phyloP scores from a whole-genome alignment of 37 sponge, comb jelly and placozoan species.

The Lycopodina hypogea region DNA sequence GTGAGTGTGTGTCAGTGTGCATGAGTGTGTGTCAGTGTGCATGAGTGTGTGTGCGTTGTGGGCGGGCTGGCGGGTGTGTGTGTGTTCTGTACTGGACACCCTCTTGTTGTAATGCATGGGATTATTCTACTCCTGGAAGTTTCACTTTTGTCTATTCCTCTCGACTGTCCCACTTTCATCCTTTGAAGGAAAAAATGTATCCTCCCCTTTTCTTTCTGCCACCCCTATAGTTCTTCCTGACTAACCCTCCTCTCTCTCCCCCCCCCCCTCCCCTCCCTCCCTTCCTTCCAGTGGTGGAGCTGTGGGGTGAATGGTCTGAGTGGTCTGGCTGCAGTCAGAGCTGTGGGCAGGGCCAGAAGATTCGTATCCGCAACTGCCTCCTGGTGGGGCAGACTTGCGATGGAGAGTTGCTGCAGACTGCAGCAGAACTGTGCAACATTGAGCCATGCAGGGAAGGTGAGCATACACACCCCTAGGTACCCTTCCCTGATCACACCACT shows the following conservation, averaged over 20 bases:
- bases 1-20: too few species aligned
- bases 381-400: slow-evolving; percentile 6
- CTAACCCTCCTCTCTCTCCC: too few species aligned
- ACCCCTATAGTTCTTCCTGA: too few species aligned
- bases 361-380: slow-evolving; percentile 14
- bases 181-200: too few species aligned
- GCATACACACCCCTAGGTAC: not conserved
- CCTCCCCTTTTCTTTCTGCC: not conserved
- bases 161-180: too few species aligned
- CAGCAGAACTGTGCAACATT: slow-evolving; percentile 22
- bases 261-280: too few species aligned
- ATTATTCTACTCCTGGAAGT: too few species aligned
- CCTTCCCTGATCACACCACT: too few species aligned
- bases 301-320: slow-evolving; percentile 36
- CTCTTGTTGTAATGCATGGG: not conserved
- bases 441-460: slow-evolving; percentile 31
- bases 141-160: too few species aligned
- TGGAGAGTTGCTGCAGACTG: slow-evolving; percentile 12
- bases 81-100: not conserved
- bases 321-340: slow-evolving; percentile 58
- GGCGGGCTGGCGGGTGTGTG: too few species aligned
- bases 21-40: too few species aligned
- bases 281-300: not conserved
- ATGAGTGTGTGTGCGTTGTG: too few species aligned
- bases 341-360: slow-evolving; percentile 43